Conservation (phyloP, 37 sponge, comb jelly and placozoan genomes). For the Tethya wilhelma region DNA sequence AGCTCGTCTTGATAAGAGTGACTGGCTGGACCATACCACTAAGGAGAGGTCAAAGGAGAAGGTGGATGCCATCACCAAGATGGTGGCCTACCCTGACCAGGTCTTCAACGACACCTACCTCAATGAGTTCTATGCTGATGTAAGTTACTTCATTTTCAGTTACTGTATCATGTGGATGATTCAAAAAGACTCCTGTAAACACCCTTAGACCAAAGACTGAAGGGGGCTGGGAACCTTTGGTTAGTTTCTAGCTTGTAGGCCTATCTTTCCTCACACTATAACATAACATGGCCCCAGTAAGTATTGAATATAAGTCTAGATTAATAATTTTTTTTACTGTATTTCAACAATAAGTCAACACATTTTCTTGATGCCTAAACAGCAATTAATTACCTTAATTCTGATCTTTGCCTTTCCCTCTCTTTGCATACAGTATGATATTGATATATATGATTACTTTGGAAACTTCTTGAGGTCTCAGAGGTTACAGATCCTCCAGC, state of each 20-base stretch:
- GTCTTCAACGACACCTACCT: conserved; percentile 50
- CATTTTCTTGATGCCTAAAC: not conserved
- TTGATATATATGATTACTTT: not conserved
- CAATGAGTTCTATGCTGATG: conserved; percentile 25
- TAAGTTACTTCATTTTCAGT: too few relatives aligned
- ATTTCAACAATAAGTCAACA: not conserved
- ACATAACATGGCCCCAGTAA: too few relatives aligned
- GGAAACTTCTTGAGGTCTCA: not conserved
- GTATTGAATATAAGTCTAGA: too few relatives aligned
- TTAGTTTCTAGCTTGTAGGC: too few relatives aligned
- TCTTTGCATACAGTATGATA: not conserved
- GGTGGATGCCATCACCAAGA: conserved; percentile 63
- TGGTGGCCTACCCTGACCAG: conserved; percentile 68
- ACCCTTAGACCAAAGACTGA: too few relatives aligned
- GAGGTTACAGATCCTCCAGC: not conserved
- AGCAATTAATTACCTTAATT: not conserved
- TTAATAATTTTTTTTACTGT: too few relatives aligned
- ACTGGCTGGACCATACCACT: conserved; percentile 58
- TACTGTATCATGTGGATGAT: too few relatives aligned
- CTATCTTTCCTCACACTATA: too few relatives aligned
- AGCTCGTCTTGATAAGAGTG: conserved; percentile 20
- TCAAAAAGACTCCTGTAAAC: too few relatives aligned
- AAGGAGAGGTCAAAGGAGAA: conserved; percentile 42
- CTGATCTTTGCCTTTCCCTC: not conserved
- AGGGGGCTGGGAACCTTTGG: too few relatives aligned